Conservation (phyloP, 2,888 invertebrate genomes). For the Listrodromus nycthemerus region DNA sequence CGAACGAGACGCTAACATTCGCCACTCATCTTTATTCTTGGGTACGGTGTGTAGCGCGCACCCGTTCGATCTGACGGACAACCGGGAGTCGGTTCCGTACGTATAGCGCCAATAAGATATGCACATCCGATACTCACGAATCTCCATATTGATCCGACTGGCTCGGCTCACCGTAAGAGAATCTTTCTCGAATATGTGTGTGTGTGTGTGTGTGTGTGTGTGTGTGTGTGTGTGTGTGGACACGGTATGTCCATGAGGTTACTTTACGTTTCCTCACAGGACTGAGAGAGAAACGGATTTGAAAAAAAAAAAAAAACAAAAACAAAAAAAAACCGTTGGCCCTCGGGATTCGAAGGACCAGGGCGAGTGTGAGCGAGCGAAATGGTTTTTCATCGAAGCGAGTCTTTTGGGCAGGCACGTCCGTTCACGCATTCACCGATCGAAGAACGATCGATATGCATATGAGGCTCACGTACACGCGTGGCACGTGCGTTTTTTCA, state of each 20-base stretch:
- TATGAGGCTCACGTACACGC: slow-evolving; percentile 73
- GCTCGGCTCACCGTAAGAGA: slow-evolving; percentile 56
- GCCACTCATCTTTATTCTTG: slow-evolving; percentile 45
- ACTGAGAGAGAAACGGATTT: slow-evolving; percentile 5
- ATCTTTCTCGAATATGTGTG: slow-evolving; percentile 57
- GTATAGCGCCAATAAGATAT: slow-evolving; percentile 70
- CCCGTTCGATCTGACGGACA: slow-evolving; percentile 58
- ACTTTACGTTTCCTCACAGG: slow-evolving; percentile 52
- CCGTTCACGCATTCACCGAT: slow-evolving; percentile 77
- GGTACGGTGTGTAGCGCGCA: slow-evolving; percentile 23
- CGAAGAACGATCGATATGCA: slow-evolving; percentile 83
- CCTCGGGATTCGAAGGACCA: slow-evolving; percentile 58
- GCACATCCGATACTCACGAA: slow-evolving; percentile 71
- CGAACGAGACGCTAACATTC: slow-evolving; percentile 8
- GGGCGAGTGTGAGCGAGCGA: slow-evolving; percentile 25
- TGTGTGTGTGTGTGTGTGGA: too few relatives aligned
- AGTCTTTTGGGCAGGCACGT: slow-evolving; percentile 63
- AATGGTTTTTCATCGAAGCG: slow-evolving; percentile 54
- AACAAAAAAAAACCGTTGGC: slow-evolving; percentile 69
- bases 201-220: too few relatives aligned
- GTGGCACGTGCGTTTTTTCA: slow-evolving; percentile 62
- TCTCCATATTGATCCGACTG: slow-evolving; percentile 70
- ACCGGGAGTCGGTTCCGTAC: slow-evolving; percentile 61
- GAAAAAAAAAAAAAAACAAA: slow-evolving; percentile 66
- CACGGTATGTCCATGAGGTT: slow-evolving; percentile 42